A percentile compares a stretch with the other conserved stretches of the same genome.
phyloP scores from a whole-genome alignment of 2,113 vertebrate genomes.

The Silurus asotus region DNA sequence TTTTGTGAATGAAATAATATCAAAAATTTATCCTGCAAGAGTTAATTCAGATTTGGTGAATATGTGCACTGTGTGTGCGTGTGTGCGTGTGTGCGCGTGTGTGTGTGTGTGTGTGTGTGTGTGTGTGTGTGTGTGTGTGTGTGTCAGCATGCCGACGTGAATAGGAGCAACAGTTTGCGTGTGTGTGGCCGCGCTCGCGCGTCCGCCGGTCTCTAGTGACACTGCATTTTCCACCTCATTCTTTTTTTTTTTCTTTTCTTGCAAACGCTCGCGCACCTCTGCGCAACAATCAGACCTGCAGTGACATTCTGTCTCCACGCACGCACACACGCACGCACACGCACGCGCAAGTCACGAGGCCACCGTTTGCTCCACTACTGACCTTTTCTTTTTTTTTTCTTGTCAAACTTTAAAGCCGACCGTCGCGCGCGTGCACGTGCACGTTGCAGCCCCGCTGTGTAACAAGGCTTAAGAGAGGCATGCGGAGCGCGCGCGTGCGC shows the following conservation, averaged over 20 bases:
- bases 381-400: not conserved
- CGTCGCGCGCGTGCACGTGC: not conserved
- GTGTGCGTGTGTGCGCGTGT: not conserved
- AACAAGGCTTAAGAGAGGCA: no score
- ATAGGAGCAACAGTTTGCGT: not conserved
- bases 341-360: not conserved
- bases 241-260: not conserved
- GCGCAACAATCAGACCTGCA: not conserved
- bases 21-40: not conserved
- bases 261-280: not conserved
- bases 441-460: not conserved
- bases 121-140: not conserved
- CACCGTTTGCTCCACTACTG: not conserved
- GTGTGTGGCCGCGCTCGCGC: not conserved
- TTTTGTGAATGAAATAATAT: not conserved
- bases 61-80: not conserved
- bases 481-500: no score
- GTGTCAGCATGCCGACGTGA: not conserved
- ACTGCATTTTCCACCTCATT: constrained; percentile 7
- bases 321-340: not conserved
- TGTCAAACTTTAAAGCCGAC: not conserved
- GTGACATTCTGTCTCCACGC: not conserved
- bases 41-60: not conserved
- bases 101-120: not conserved
- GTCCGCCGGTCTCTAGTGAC: constrained; percentile 12